Base-by-base conservation (phyloP, 1,140 invertebrate genomes). In the Halictus rubicundus region DNA sequence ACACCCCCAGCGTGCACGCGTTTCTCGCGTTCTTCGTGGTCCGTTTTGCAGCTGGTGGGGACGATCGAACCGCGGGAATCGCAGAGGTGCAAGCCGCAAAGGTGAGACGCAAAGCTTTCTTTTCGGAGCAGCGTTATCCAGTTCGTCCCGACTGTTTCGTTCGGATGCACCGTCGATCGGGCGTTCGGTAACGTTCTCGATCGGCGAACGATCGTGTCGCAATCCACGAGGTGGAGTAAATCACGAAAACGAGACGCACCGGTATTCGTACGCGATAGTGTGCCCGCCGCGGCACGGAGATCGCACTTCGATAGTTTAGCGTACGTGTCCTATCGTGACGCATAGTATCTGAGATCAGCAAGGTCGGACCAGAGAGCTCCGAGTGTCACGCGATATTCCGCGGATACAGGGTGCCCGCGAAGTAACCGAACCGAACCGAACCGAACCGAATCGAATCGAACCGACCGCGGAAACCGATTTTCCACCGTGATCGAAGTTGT, bases 301-400 rank as follows among this genome's bases (percentile, higher is more conserved):
- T 86, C 80, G 80, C 59, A 52, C 27, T 42, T 64, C 59, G 84
- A 87, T 87, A 81, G 78, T 80, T 64, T 80, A 32, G 69, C 49
- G 42, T 83, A 86, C 85, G 85, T 86, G 84, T 81, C 73, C 69
- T 87, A 87, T 87, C 81, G 77, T 70, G 21, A 54, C 14, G 21
- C 42, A 25, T 42, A 27, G 52, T 80, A 85, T 84, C 82, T 83
- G 80, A 80, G 80, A 88, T 88, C 86, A 83, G 80, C 83, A 87
- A 87, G 85, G 85, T 83, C 86, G 85, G 71, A 71, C 74, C 69
- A 68, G 65, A 73, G 69, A 65, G 73, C 81, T 86, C 75, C 69
- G 42, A 68, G 78, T 78, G 81, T 70, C 83, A 72, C 81, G 79
- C 79, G 73, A 81, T 72, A 63, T 23, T 66, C 60, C 59, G 25